A percentile compares a stretch with the other conserved stretches of the same genome.
Conservation (phyloP, 2,113 vertebrate genomes). For the Meleagris gallopavo region DNA sequence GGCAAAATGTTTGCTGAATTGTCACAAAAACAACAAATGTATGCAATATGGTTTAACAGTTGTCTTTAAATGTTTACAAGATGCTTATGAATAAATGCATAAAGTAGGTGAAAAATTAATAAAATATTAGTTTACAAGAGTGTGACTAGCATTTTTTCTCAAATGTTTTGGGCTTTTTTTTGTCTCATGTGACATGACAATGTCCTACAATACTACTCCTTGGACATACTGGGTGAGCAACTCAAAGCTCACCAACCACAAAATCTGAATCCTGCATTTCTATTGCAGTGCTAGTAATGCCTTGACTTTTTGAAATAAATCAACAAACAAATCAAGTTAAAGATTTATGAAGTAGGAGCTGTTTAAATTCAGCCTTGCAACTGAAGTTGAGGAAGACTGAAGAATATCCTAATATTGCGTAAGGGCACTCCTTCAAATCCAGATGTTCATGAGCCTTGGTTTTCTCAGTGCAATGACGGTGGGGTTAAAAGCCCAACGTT, state of each 20-base stretch:
- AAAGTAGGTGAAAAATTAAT: background rate
- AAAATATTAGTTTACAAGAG: background rate
- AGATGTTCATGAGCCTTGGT: background rate
- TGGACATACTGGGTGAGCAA: background rate
- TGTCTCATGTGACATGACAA: background rate
- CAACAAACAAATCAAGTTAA: background rate
- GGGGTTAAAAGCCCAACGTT: background rate
- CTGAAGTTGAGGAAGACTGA: background rate
- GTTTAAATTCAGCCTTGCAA: background rate
- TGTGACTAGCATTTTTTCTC: background rate
- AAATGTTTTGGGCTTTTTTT: background rate
- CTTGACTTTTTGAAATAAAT: background rate
- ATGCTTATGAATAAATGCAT: background rate
- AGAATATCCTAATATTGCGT: background rate
- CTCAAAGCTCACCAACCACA: background rate
- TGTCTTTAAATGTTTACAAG: background rate
- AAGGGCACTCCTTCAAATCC: background rate
- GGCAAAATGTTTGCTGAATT: background rate
- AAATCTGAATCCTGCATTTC: background rate
- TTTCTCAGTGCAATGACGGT: background rate
- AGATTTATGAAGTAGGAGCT: background rate
- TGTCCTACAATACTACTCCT: accelerated
- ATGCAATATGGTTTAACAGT: background rate
- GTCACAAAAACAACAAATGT: background rate
- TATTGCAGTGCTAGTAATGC: background rate